Evolutionary conservation across 2,888 invertebrate genomes (phyloP).

Genomic region (Cerastis leucographa): DNA sequence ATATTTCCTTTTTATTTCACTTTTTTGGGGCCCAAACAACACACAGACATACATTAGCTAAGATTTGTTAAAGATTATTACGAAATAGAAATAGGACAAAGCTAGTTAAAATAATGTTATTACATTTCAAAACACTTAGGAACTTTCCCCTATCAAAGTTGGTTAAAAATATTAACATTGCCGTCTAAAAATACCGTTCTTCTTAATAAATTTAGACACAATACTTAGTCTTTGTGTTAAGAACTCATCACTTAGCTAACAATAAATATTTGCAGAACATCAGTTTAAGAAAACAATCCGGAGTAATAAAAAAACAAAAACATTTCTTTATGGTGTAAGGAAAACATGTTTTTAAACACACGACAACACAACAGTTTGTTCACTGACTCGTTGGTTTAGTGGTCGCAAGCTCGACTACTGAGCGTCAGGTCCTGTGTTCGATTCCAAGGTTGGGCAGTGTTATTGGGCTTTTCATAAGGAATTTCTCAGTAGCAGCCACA

Average conservation of each 20-base stretch:
- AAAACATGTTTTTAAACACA: conserved; percentile 5
- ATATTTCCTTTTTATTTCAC: no score
- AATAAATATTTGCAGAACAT: conserved; percentile 29
- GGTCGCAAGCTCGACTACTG: neutral
- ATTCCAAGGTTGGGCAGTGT: neutral
- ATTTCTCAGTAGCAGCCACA: neutral
- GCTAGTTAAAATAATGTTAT: neutral
- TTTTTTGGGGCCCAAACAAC: no score
- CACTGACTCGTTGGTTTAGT: neutral
- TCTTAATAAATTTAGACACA: neutral
- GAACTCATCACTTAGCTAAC: conserved; percentile 4
- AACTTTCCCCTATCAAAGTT: no score
- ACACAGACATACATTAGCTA: no score
- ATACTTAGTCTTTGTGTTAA: neutral
- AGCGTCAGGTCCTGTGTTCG: neutral
- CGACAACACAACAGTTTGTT: conserved; percentile 13
- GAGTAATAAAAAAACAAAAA: neutral
- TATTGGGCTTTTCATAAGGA: neutral
- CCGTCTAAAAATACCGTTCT: neutral
- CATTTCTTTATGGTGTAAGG: neutral
- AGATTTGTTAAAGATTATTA: no score
- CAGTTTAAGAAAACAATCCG: neutral
- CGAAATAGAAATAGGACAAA: no score
- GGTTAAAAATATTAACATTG: neutral
- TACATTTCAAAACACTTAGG: neutral